Evolutionary conservation across 1,140 invertebrate species (phyloP).

Genomic region (Schlechtendalia chinensis): DNA sequence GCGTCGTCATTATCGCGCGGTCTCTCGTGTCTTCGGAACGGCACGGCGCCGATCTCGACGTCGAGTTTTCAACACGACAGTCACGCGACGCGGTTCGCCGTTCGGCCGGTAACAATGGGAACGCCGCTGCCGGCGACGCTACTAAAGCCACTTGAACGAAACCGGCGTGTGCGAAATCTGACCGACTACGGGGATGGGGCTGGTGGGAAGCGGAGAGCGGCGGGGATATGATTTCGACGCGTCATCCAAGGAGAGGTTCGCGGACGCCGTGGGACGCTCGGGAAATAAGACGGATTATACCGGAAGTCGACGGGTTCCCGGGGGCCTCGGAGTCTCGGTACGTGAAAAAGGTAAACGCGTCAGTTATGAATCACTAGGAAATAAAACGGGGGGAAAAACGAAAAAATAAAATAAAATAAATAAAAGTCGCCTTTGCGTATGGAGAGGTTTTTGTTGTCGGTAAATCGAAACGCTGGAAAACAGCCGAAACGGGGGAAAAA

Average conservation of each 20-base stretch:
- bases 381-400: no score
- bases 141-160: constrained; percentile 7
- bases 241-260: neutral
- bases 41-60: neutral
- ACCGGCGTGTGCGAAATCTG: neutral
- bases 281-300: constrained; percentile 40
- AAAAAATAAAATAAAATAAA: no score
- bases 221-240: no score
- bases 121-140: neutral
- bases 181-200: neutral
- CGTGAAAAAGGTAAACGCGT: constrained; percentile 20
- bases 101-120: neutral
- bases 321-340: constrained; percentile 7
- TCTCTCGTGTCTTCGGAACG: no score
- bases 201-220: no score
- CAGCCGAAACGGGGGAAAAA: constrained; percentile 8
- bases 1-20: no score
- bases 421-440: constrained; percentile 26
- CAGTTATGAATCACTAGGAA: constrained; percentile 18
- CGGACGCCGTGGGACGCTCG: neutral
- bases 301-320: constrained; percentile 29
- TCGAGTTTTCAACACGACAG: neutral
- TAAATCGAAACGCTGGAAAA: no score
- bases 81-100: neutral
- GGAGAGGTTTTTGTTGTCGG: constrained; percentile 25